Evolutionary conservation across 2,888 invertebrate species (phyloP), one percentile per base, ranked within the genome.

Genomic region (Xanthia icteritia): DNA sequence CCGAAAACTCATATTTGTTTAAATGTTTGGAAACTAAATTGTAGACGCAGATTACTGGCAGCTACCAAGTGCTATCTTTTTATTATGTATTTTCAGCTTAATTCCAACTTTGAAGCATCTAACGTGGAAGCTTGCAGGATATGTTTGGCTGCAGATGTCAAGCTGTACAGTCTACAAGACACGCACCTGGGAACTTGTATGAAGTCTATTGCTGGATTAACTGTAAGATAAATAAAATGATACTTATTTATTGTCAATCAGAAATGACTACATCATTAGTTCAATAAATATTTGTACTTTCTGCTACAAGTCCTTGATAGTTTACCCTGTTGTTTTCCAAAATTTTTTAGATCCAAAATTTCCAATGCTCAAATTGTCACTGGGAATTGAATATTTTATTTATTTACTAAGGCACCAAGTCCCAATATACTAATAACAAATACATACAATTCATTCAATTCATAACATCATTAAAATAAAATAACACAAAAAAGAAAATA

Each of bases 171-270:
- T 61, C 77, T 90, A 0, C 79, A 84, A 67, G 70, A 80, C 13
- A 89, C 85, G 27, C 58, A 86, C 5, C 74, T 91, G 2, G 88
- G 84, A 36, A 78, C 64, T 8, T 91, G 86, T 58, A 76, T 91
- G 75, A 90, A 91, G 5, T 67, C 79, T 42, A 31, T 86, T 15
- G 17, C 69, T 58, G 82, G 81, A 60, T 65, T 42, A 27, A 42
- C 5, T 42, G 65, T 65, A 65, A 65, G 65, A 65, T 27, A 42
- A 42, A 54, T 54, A 48, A 48, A 48, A 15, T 63, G 15, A 36
- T 36, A 36, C 15, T 2, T 39, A 17, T 64, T 39, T 39, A n/a
- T 39, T n/a, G 17, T 17, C 64, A n/a, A 17, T 39, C 9, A 39
- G n/a, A n/a, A n/a, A 64, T 17, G 39, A 39, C 39, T 39, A 5